Evolutionary conservation across 2,797 vertebrate species (phyloP).

Genomic region (Sebastes reedi): DNA sequence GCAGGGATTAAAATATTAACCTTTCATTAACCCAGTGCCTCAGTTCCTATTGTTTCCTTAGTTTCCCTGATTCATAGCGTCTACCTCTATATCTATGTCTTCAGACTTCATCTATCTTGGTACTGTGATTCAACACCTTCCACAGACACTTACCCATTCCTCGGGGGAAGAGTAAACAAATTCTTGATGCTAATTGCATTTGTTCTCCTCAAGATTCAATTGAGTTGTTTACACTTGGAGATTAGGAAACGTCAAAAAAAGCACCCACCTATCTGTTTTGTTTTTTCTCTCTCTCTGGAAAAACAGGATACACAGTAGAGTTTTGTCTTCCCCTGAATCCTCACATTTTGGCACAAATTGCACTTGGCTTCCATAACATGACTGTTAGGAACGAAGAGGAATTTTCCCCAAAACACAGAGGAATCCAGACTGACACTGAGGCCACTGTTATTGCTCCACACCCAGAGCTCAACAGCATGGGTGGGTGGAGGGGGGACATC

Average conservation of each 20-base stretch:
- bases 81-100: background rate
- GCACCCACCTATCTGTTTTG: conserved; percentile 53
- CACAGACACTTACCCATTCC: conserved; percentile 37
- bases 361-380: conserved; percentile 65
- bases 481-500: conserved; percentile 37
- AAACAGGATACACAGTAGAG: conserved; percentile 55
- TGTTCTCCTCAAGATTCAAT: conserved; percentile 60
- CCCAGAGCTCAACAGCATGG: conserved; percentile 61
- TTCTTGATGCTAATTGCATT: conserved; percentile 76
- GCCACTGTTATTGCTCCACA: conserved; percentile 74
- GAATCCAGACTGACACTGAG: conserved; percentile 76
- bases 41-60: background rate
- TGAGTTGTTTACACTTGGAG: conserved; percentile 69
- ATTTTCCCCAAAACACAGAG: conserved; percentile 76
- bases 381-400: conserved; percentile 68
- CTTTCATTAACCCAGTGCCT: conserved; percentile 25
- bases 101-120: background rate
- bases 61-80: background rate
- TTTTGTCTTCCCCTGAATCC: conserved; percentile 67
- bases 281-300: conserved; percentile 17
- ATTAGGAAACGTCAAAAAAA: conserved; percentile 41
- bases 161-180: conserved; percentile 46
- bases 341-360: conserved; percentile 70
- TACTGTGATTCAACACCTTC: conserved; percentile 29
- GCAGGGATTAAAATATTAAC: conserved; percentile 61